These are phyloP conservation scores for Prolemur simus DNA, from an alignment of 2,113 vertebrate genomes.

Conservation along the genomic window DNA sequence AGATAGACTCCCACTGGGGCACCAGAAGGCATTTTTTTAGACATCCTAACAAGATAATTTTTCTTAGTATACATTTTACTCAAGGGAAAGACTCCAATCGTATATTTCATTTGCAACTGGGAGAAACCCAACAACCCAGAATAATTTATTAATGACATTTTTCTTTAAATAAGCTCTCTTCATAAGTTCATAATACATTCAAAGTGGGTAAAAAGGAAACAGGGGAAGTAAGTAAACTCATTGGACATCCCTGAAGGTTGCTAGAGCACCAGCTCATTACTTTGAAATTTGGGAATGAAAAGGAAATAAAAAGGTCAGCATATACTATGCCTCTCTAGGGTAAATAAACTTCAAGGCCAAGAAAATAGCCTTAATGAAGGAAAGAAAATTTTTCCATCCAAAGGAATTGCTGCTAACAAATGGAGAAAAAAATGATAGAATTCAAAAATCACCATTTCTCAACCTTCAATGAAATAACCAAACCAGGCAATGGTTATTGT, in stretches of 20 bases:
- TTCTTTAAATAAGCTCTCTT: conserved; percentile 55
- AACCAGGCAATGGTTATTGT: neutral
- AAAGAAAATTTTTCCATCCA: neutral
- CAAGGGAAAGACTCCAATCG: conserved; percentile 32
- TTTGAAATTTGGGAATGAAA: conserved; percentile 39
- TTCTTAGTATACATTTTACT: conserved; percentile 40
- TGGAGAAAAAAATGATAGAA: neutral
- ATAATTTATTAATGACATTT: conserved; percentile 57
- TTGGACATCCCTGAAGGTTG: neutral
- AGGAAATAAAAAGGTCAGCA: neutral
- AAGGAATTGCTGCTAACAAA: neutral
- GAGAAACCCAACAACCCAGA: conserved; percentile 36
- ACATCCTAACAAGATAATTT: conserved; percentile 53
- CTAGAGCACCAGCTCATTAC: conserved; percentile 1
- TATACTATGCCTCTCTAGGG: neutral
- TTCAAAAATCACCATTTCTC: neutral
- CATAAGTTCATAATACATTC: conserved; percentile 34
- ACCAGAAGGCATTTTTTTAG: conserved; percentile 32
- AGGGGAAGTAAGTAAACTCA: conserved; percentile 14
- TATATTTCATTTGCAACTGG: conserved; percentile 22
- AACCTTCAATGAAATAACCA: neutral
- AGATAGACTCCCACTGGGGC: neutral
- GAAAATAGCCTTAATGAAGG: neutral
- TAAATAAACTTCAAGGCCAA: conserved; percentile 22
- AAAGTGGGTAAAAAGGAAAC: neutral